Base-by-base conservation (phyloP, 2,888 invertebrate genomes). In the Rhimphoctona megacephalus region DNA sequence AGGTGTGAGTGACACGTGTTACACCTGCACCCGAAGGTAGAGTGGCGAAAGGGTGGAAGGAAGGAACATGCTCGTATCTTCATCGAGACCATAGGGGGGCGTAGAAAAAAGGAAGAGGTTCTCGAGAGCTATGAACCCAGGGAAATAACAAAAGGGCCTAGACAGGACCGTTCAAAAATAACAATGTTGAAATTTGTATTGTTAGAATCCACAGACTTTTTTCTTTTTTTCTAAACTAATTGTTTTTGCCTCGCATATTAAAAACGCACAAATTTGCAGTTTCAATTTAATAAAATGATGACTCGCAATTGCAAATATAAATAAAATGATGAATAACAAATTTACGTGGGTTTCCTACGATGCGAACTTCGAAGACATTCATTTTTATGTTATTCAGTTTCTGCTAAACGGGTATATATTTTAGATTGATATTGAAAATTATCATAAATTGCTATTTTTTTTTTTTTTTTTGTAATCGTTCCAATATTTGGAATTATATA, bases 1-100 rank as follows among this genome's bases (percentile, higher is more conserved):
- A 25, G 39, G 78, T 36, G 49, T 57, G 33, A 49, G 73, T 36
- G 81, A 72, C 64, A 70, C 61, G 72, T 77, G 77, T 72, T 67
- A 39, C 54, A 61, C 61, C 52, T 19, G 57, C 57, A 17, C 30
- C 52, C 19, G 36, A 67, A 70, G 39, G 43, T n/a, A 30, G 46
- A 43, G 49, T 49, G 25, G 54, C 30, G 57, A 30, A 57, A 73
- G 46, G n/a, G 25, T 30, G 30, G 54, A 30, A 69, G 30, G 57
- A 82, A 9, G 61, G 46, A 79, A 39, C 49, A 43, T 33, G n/a
- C 30, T 22, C 25, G 11, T 39, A 46, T 64, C 46, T 64, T n/a
- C 76, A 43, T 43, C 30, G 76, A 19, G 43, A 25, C n/a, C 46
- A 22, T 22, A 36, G 39, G 74, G 36, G 77, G 49, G 49, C 46